Evolutionary conservation across 1,140 invertebrate species (phyloP).

Genomic region (Nebria ingens): DNA sequence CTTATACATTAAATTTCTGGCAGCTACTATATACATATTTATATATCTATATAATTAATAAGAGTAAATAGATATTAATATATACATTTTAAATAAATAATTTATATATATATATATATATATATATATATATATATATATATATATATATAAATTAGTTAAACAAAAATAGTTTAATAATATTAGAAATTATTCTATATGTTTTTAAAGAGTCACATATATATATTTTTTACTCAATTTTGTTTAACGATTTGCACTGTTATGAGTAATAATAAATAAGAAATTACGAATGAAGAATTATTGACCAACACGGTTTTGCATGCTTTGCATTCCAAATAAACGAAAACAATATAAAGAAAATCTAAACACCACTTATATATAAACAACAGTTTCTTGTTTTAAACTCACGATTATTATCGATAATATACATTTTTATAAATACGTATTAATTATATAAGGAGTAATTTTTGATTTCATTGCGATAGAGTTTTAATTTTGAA

Average conservation of each 20-base stretch:
- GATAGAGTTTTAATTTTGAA: too few species aligned
- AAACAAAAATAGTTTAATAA: not conserved
- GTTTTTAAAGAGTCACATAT: constrained; percentile 7
- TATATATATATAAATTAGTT: not conserved
- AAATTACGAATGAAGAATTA: not conserved
- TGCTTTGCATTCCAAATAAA: not conserved
- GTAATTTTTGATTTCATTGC: too few species aligned
- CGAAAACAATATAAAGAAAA: too few species aligned
- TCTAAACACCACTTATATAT: not conserved
- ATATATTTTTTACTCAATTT: constrained; percentile 2
- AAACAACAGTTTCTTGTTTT: too few species aligned
- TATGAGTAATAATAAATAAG: not conserved
- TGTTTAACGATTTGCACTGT: not conserved
- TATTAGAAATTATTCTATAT: constrained; percentile 6
- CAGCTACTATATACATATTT: not conserved
- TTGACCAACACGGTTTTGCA: not conserved
- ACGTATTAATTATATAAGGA: not conserved
- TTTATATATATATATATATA: not conserved
- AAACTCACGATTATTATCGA: too few species aligned
- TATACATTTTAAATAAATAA: not conserved
- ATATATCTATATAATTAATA: not conserved
- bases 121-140: not conserved
- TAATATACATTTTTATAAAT: constrained; percentile 9
- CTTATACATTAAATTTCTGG: not conserved
- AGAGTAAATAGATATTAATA: not conserved